Evolutionary conservation across 1,140 invertebrate species (phyloP), one percentile per base, ranked within the genome.

Genomic region (Eupristina koningsbergeri): DNA sequence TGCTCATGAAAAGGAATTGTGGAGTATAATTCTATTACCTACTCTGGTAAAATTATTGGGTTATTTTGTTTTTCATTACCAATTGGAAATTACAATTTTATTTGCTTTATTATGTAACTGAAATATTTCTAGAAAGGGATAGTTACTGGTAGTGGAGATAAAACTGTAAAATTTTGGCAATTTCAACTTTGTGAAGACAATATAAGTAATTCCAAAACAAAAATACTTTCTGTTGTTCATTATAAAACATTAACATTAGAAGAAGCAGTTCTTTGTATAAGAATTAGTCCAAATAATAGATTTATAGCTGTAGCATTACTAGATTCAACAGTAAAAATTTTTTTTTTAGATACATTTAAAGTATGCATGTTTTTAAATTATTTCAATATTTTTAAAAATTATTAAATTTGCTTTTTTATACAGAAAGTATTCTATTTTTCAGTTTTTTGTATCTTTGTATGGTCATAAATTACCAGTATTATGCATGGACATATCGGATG

Each of bases 381-480:
- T 61, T 63, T 64, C 7, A 75, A 75, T 22, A 34, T 0, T 29
- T 53, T 58, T 5, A 34, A 19, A 41, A 19, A 31, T 53, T 74
- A 39, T 50, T 76, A 31, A 75, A 7, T 75, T 8, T 31, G 19
- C 53, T 45, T 3, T 45, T 71, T 41, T 73, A 45, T 73, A 29
- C 64, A 78, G 75, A 50, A 31, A 80, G 17, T 39, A 64, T 76
- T 75, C 45, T 39, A 31, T 58, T 69, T 81, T 93, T 88, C 89
- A 98, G 96, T 98, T 99, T 91, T 99, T 98, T 90, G 89, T 99
- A 34, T 97, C 97, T 0, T 93, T 99, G 0, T 99, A 99, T 90
- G 98, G 99, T 0, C 99, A 99, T 91, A 98, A 98, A 89, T 92
- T 99, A 64, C 98, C 99, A 3, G 97, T 99, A 0, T 93, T 97